Percentiles rank a stretch among this genome's conserved stretches.
These are phyloP conservation scores for Murina feae DNA, from an alignment of 2,113 vertebrate species.

Conservation along the genomic window DNA sequence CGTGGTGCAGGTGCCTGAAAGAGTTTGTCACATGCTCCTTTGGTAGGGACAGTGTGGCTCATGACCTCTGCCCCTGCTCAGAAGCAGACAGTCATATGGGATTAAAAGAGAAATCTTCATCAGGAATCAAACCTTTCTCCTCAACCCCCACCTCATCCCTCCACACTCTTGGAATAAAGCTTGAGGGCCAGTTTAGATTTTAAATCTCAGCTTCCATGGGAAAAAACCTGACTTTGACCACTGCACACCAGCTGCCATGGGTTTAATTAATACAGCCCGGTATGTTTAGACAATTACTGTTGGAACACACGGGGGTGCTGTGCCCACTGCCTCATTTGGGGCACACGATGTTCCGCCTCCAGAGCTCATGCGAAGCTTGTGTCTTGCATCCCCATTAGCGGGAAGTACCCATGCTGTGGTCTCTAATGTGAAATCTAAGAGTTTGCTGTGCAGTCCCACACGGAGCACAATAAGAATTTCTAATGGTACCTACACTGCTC, in stretches of 20 bases:
- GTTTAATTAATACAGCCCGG: conserved; percentile 67
- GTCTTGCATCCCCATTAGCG: conserved; percentile 69
- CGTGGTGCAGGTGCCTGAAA: fast-evolving
- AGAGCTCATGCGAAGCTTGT: conserved; percentile 43
- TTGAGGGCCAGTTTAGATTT: not conserved
- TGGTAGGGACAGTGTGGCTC: not conserved
- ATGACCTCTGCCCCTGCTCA: not conserved
- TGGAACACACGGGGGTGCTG: conserved; percentile 15
- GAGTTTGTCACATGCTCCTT: not conserved
- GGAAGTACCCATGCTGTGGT: conserved; percentile 66
- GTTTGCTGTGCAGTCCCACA: conserved; percentile 27
- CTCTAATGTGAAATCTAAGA: conserved; percentile 65
- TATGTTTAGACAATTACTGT: conserved; percentile 59
- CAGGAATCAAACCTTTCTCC: not conserved
- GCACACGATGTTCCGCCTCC: conserved; percentile 29
- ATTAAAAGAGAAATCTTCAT: not conserved
- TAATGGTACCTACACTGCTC: conserved; percentile 33
- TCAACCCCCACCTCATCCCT: too few species aligned
- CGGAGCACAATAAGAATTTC: conserved; percentile 68
- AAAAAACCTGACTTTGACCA: conserved; percentile 36
- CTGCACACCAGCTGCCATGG: not conserved
- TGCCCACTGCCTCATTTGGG: conserved; percentile 46
- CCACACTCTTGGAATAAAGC: conserved; percentile 12
- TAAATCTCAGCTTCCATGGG: not conserved
- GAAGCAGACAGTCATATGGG: not conserved